A percentile compares a stretch with the other conserved stretches of the same genome.
These are phyloP conservation scores for Gandaritis pyraliata DNA, from an alignment of 2,888 invertebrate species.

Conservation along the genomic window DNA sequence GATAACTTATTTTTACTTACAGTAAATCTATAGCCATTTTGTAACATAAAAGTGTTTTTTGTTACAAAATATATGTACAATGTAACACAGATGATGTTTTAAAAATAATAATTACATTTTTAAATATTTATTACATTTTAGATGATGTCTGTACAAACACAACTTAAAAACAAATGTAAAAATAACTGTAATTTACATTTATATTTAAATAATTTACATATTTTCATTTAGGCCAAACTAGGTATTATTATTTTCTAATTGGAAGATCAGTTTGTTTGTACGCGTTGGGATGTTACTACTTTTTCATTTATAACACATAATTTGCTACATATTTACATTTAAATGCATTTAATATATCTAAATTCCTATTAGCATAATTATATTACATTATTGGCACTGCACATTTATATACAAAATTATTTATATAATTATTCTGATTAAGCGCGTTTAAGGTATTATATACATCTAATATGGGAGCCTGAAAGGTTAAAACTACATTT, in stretches of 20 bases:
- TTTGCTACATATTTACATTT: conserved; percentile 44
- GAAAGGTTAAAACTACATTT: no score
- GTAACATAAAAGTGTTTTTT: no score
- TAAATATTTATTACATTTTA: background rate
- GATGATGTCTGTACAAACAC: background rate
- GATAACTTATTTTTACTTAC: no score
- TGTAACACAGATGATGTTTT: no score
- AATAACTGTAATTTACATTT: background rate
- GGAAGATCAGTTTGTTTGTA: conserved; percentile 37
- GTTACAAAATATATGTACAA: no score
- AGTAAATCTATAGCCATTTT: no score
- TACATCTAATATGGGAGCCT: no score
- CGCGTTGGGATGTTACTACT: conserved; percentile 5
- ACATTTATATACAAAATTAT: conserved; percentile 37
- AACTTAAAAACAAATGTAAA: background rate
- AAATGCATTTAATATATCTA: conserved; percentile 42
- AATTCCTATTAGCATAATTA: conserved; percentile 23
- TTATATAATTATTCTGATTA: background rate
- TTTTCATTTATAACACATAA: conserved; percentile 18
- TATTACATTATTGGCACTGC: conserved; percentile 50
- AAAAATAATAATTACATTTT: background rate
- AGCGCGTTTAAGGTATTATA: no score
- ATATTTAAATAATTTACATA: conserved; percentile 7
- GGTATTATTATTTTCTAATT: conserved; percentile 10
- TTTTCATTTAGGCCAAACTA: conserved; percentile 19